Evolutionary conservation across 2,888 invertebrate genomes (phyloP).

Genomic region (Nemoura dubitans): DNA sequence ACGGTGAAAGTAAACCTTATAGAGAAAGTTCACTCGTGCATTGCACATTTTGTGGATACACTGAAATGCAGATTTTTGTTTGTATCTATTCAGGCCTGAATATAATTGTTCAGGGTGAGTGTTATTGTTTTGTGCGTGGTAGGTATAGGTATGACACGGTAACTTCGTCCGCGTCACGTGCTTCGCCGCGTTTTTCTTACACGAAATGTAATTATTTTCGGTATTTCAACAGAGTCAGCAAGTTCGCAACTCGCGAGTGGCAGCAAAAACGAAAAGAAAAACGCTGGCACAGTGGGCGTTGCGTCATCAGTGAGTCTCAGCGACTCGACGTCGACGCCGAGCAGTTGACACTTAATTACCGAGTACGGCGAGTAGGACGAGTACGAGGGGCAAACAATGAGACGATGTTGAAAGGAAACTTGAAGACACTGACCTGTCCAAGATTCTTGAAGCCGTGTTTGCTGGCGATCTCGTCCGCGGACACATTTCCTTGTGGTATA

Average conservation of each 20-base stretch:
- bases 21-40: conserved; percentile 42
- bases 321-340: neutral
- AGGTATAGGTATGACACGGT: no score
- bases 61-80: conserved; percentile 34
- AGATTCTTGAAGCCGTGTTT: conserved; percentile 87
- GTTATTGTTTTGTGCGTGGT: neutral
- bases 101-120: neutral
- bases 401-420: neutral
- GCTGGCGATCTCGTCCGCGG: conserved; percentile 76
- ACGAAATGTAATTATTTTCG: neutral
- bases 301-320: neutral
- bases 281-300: neutral
- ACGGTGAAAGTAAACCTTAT: conserved; percentile 29
- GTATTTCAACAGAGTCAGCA: conserved; percentile 12
- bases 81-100: conserved; percentile 18
- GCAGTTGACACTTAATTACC: conserved; percentile 20
- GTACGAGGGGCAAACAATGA: neutral
- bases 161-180: neutral
- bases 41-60: conserved; percentile 42
- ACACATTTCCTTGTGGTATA: conserved; percentile 72
- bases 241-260: neutral
- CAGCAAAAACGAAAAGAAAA: neutral
- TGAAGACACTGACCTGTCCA: conserved; percentile 76
- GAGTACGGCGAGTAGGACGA: neutral
- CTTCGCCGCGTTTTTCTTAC: neutral